These are phyloP conservation scores for Tribolium freemani DNA, from an alignment of 2,888 invertebrate species.

Conservation along the genomic window DNA sequence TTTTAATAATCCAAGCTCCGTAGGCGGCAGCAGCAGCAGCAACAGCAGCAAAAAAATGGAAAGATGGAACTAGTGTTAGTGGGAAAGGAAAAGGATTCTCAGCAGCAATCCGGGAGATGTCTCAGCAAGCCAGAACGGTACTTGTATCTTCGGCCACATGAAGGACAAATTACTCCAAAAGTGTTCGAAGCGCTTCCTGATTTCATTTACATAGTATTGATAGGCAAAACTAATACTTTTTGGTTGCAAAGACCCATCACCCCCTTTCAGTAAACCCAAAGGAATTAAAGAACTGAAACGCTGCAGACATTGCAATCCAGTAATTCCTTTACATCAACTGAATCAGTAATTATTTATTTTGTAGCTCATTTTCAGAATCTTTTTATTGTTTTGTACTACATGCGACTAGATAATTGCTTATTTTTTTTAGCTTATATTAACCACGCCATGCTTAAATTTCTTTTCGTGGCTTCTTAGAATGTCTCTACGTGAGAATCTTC, in stretches of 20 bases:
- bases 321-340: constrained; percentile 2
- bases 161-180: constrained; percentile 62
- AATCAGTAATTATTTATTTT: background rate
- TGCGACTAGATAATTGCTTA: constrained; percentile 15
- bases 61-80: constrained; percentile 25
- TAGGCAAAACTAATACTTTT: constrained; percentile 18
- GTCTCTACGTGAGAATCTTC: constrained; percentile 65
- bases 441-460: constrained; percentile 55
- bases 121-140: constrained; percentile 65
- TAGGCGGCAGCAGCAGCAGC: background rate
- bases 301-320: constrained; percentile 36
- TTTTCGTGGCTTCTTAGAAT: constrained; percentile 62
- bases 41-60: too few relatives aligned
- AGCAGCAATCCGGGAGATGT: constrained; percentile 64
- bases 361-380: background rate
- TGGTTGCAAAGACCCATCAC: constrained; percentile 26
- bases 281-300: constrained; percentile 24
- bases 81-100: constrained; percentile 35
- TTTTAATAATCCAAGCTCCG: background rate
- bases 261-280: constrained; percentile 12
- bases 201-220: constrained; percentile 12
- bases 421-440: constrained; percentile 34
- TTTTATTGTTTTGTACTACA: constrained; percentile 20
- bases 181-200: constrained; percentile 15
- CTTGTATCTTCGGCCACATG: constrained; percentile 66